Evolutionary conservation across 2,113 vertebrate species (phyloP).

Genomic region (Zapus hudsonius): DNA sequence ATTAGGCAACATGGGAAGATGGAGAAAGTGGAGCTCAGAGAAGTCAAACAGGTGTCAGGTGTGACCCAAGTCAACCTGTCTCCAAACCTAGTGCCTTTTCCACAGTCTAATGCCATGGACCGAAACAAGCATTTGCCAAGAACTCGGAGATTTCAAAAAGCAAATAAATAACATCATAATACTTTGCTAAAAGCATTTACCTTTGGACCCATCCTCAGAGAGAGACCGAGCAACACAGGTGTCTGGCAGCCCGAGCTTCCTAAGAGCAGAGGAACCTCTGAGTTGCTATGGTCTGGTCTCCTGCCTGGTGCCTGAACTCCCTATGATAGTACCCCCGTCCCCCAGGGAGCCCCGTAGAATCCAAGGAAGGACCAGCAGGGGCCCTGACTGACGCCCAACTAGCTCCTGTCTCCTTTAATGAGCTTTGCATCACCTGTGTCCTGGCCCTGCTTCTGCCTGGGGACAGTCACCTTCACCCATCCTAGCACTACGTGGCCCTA

Average conservation of each 20-base stretch:
- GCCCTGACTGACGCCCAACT: background rate
- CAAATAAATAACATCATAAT: background rate
- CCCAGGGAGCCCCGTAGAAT: background rate
- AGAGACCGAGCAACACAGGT: background rate
- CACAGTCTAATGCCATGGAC: background rate
- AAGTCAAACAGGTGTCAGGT: background rate
- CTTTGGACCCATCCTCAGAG: background rate
- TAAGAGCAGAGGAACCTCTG: background rate
- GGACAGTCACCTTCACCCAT: background rate
- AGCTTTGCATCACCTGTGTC: background rate
- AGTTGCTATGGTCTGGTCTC: background rate
- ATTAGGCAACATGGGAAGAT: background rate
- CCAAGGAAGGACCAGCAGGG: background rate
- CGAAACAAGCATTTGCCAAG: background rate
- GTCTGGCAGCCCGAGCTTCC: background rate
- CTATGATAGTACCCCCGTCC: no score
- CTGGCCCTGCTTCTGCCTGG: background rate
- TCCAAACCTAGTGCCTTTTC: background rate
- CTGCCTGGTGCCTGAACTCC: background rate
- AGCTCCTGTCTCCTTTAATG: background rate
- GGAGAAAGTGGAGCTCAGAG: background rate
- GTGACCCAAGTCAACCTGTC: background rate
- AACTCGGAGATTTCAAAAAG: background rate
- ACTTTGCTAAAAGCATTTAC: background rate
- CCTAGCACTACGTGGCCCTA: background rate